Percentiles rank a stretch among this genome's conserved stretches.
These are phyloP conservation scores for Pogonomyrmex barbatus DNA, from an alignment of 1,140 invertebrate species.

Conservation along the genomic window DNA sequence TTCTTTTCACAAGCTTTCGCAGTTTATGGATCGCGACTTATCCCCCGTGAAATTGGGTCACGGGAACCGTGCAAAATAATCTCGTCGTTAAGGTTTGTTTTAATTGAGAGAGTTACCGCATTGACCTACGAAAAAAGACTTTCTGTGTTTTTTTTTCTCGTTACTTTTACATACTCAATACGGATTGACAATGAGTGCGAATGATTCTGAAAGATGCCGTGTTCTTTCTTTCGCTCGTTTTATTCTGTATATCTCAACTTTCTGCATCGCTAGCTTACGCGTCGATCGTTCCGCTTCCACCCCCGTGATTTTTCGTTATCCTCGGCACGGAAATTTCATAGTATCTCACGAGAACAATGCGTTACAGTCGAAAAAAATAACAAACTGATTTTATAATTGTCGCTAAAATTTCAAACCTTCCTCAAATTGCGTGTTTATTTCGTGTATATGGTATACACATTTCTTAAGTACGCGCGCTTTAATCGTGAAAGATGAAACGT, in stretches of 20 bases:
- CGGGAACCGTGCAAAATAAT: conserved; percentile 1
- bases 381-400: conserved; percentile 12
- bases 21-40: conserved; percentile 53
- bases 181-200: conserved; percentile 3
- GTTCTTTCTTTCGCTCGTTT: conserved; percentile 39
- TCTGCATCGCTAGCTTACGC: conserved; percentile 63
- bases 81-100: conserved; percentile 17
- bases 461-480: too few species aligned
- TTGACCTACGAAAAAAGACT: neutral
- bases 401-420: neutral
- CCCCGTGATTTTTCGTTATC: conserved; percentile 50
- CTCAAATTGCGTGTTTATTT: neutral
- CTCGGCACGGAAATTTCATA: neutral
- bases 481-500: neutral
- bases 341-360: neutral
- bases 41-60: conserved; percentile 59
- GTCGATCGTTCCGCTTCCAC: conserved; percentile 46
- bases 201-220: neutral
- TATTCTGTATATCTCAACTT: conserved; percentile 66
- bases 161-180: neutral
- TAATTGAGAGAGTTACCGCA: conserved; percentile 11
- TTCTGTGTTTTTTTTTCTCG: neutral
- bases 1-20: conserved; percentile 1
- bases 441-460: too few species aligned
- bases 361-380: neutral